These are phyloP conservation scores for Tenualosa ilisha DNA, from an alignment of 2,797 vertebrate species.

Conservation along the genomic window DNA sequence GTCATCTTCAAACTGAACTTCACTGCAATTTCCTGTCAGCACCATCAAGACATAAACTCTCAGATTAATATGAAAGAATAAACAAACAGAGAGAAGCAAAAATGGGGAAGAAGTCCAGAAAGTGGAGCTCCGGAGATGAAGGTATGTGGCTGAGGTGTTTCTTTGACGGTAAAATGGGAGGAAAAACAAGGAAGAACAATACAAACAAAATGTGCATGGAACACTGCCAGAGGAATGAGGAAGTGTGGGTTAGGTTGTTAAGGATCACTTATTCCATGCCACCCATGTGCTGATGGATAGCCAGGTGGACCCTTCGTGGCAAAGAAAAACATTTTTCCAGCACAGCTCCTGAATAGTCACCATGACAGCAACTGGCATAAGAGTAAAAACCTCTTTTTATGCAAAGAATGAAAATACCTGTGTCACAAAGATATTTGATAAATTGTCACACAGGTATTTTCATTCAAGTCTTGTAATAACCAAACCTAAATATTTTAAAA, in stretches of 20 bases:
- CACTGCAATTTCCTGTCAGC: not conserved
- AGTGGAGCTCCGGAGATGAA: not conserved
- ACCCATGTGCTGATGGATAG: not conserved
- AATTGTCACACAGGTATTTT: too few species aligned
- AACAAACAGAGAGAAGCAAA: not conserved
- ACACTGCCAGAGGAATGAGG: conserved; percentile 35
- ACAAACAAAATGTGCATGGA: conserved; percentile 54
- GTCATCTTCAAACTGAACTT: too few species aligned
- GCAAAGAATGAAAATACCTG: not conserved
- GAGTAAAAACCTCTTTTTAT: not conserved
- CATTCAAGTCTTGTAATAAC: too few species aligned
- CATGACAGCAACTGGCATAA: not conserved
- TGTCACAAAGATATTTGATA: not conserved
- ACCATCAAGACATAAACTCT: not conserved
- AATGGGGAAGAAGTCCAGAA: not conserved
- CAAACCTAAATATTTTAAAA: not conserved
- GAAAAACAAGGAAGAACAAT: conserved; percentile 40
- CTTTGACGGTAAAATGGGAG: conserved; percentile 32
- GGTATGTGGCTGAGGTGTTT: not conserved
- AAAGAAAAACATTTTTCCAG: not conserved
- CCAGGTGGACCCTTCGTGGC: not conserved
- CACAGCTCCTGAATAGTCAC: not conserved
- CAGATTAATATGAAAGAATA: not conserved
- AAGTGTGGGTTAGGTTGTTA: not conserved
- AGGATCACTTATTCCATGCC: not conserved